Conservation (phyloP, 2,797 vertebrate genomes). For the Thamnophis elegans region DNA sequence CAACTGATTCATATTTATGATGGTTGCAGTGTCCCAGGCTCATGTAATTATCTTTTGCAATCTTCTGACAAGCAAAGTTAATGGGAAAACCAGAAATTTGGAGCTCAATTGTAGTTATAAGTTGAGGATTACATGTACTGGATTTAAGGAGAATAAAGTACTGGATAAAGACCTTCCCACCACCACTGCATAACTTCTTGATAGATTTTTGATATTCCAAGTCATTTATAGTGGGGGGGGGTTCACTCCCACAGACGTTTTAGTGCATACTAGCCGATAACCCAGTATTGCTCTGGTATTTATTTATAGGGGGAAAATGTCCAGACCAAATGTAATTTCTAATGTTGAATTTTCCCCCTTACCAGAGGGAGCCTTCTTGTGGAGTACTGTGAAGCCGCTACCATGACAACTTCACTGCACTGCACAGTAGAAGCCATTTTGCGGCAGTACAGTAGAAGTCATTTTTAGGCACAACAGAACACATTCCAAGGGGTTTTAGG, state of each 20-base stretch:
- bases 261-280: background rate
- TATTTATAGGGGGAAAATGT: too few relatives aligned
- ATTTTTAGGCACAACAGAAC: too few relatives aligned
- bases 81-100: background rate
- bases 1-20: background rate
- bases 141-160: background rate
- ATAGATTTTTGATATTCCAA: background rate
- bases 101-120: background rate
- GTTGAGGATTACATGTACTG: background rate
- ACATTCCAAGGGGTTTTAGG: too few relatives aligned
- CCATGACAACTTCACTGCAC: too few relatives aligned
- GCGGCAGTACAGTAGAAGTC: too few relatives aligned
- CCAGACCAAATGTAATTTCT: too few relatives aligned
- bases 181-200: background rate
- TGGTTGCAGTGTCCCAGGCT: too few relatives aligned
- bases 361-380: too few relatives aligned
- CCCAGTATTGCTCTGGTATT: too few relatives aligned
- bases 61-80: background rate
- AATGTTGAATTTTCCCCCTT: too few relatives aligned
- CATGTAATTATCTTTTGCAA: background rate
- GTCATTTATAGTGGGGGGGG: background rate
- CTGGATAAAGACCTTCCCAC: background rate
- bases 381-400: too few relatives aligned
- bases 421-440: too few relatives aligned
- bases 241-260: background rate